Evolutionary conservation across 2,797 vertebrate species (phyloP).

Genomic region (Lutjanus argentimaculatus): DNA sequence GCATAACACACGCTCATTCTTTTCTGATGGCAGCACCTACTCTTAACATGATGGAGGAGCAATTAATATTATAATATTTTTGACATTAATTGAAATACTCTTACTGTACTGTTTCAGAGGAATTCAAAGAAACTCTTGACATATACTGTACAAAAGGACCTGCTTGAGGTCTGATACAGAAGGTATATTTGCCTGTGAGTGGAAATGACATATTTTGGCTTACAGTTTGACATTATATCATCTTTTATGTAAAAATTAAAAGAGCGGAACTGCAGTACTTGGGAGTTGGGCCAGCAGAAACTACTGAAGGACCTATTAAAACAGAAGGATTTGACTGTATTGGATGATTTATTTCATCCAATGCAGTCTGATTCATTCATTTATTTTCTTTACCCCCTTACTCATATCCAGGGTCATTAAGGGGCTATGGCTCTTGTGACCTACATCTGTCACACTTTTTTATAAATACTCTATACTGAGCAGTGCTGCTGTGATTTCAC

Average conservation of each 20-base stretch:
- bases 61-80: not conserved
- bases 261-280: not conserved
- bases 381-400: slow-evolving; percentile 5
- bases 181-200: not conserved
- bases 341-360: not conserved
- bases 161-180: not conserved
- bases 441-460: not conserved
- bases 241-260: not conserved
- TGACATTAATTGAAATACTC: not conserved
- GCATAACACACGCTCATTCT: not conserved
- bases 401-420: slow-evolving; percentile 3
- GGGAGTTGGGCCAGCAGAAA: not conserved
- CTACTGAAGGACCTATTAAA: not conserved
- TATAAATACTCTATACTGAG: not conserved
- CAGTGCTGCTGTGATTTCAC: not conserved
- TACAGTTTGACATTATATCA: slow-evolving; percentile 3
- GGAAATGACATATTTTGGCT: slow-evolving; percentile 21
- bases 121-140: not conserved
- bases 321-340: not conserved
- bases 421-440: slow-evolving; percentile 11
- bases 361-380: not conserved
- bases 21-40: not conserved
- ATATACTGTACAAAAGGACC: not conserved
- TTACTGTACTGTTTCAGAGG: not conserved
- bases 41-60: not conserved